A percentile compares a stretch with the other conserved stretches of the same genome.
phyloP scores from a whole-genome alignment of 30 jellyfish, hydroid and myxozoan genomes.

The Turritopsis rubra region DNA sequence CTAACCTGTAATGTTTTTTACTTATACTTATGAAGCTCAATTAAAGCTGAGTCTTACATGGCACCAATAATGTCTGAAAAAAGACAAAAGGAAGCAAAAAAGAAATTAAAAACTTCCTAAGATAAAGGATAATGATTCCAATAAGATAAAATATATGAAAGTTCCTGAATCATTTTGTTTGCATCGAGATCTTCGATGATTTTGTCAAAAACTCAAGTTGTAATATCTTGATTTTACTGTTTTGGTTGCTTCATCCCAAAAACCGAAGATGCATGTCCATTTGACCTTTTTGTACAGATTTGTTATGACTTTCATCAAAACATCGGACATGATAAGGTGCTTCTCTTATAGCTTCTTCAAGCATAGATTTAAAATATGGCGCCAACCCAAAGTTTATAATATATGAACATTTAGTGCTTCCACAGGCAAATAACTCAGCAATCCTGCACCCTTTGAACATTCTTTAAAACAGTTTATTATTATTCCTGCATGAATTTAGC shows the following conservation, averaged over 20 bases:
- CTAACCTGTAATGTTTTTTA: too few relatives aligned
- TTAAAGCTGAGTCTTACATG: too few relatives aligned
- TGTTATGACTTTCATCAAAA: background rate
- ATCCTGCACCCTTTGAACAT: slow-evolving; percentile 2
- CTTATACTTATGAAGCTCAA: too few relatives aligned
- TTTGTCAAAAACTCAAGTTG: background rate
- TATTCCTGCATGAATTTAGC: background rate
- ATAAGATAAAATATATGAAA: too few relatives aligned
- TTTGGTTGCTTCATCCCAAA: background rate
- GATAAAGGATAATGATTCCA: too few relatives aligned
- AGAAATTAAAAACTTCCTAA: too few relatives aligned
- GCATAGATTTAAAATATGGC: background rate
- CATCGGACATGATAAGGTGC: background rate
- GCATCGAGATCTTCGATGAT: background rate
- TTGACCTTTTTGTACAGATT: background rate
- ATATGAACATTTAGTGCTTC: slow-evolving; percentile 15
- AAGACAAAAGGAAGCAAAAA: too few relatives aligned
- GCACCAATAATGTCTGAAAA: too few relatives aligned
- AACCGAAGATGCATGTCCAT: background rate
- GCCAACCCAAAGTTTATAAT: slow-evolving; percentile 10
- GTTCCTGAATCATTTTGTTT: slow-evolving; percentile 12
- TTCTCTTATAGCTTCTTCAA: background rate
- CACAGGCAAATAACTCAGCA: background rate
- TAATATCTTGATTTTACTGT: background rate
- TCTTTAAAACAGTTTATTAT: background rate